Percentiles rank a stretch among this genome's conserved stretches.
Conservation (phyloP, 2,888 invertebrate species). For the Lasioglossum lativentre region DNA sequence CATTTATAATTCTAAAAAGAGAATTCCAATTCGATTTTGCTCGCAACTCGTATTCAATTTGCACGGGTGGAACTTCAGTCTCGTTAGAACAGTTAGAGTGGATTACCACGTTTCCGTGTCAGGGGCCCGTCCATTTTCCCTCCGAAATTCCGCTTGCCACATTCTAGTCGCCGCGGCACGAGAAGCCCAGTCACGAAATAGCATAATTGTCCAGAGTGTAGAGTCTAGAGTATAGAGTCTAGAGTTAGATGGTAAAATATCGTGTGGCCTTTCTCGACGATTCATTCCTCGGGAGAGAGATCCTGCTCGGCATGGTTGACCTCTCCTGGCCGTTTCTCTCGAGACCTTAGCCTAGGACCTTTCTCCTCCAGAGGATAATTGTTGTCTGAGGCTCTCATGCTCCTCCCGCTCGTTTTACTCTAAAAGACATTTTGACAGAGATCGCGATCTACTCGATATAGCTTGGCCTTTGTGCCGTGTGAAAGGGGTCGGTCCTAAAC, state of each 20-base stretch:
- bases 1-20: not conserved
- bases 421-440: constrained; percentile 51
- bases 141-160: constrained; percentile 6
- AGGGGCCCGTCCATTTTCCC: not conserved
- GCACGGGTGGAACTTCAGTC: not conserved
- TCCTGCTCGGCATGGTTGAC: constrained; percentile 54
- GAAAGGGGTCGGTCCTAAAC: constrained; percentile 41
- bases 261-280: constrained; percentile 50
- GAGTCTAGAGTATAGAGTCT: not conserved
- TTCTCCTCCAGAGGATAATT: constrained; percentile 61
- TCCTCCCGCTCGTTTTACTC: constrained; percentile 26
- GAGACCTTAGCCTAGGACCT: constrained; percentile 53
- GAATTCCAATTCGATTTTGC: not conserved
- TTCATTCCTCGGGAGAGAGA: constrained; percentile 47
- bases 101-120: not conserved
- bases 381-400: constrained; percentile 37
- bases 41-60: not conserved
- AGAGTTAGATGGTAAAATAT: constrained; percentile 15
- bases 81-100: not conserved
- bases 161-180: not conserved
- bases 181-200: not conserved
- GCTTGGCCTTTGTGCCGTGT: constrained; percentile 42
- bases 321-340: constrained; percentile 47
- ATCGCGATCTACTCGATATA: constrained; percentile 53
- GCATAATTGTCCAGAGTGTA: constrained; percentile 1